Conservation (phyloP, 2,797 vertebrate genomes). For the Coregonus suidteri region DNA sequence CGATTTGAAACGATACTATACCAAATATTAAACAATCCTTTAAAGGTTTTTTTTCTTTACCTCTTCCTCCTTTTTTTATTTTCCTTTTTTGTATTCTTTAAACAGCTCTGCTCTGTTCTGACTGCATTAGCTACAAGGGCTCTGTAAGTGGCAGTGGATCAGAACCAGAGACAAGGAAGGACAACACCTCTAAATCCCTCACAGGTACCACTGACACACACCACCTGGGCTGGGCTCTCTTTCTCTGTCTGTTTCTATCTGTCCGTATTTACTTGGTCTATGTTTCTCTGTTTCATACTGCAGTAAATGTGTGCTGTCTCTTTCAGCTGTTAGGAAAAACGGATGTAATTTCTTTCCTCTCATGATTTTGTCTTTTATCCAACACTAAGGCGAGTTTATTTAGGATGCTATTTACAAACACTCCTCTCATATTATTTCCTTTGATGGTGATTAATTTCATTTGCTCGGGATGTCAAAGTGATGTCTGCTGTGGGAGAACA, state of each 20-base stretch:
- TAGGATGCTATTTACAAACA: conserved; percentile 45
- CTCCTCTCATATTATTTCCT: conserved; percentile 12
- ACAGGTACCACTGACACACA: conserved; percentile 81
- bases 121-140: conserved; percentile 83
- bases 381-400: conserved; percentile 56
- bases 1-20: conserved; percentile 25
- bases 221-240: conserved; percentile 25
- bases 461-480: conserved; percentile 40
- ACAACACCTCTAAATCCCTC: conserved; percentile 88
- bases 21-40: conserved; percentile 37
- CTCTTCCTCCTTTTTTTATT: conserved; percentile 51
- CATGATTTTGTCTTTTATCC: conserved; percentile 58
- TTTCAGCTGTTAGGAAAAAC: conserved; percentile 45
- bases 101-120: conserved; percentile 85
- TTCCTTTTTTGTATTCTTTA: conserved; percentile 67
- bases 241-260: conserved; percentile 57
- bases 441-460: conserved; percentile 58
- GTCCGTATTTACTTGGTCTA: conserved; percentile 3
- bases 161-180: conserved; percentile 88
- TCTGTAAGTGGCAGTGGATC: conserved; percentile 77
- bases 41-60: conserved; percentile 55
- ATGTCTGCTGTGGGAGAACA: conserved; percentile 28
- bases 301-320: conserved; percentile 27
- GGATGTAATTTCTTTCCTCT: conserved; percentile 45
- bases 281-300: conserved; percentile 17